Evolutionary conservation across 2,888 invertebrate genomes (phyloP).

Genomic region (Gasteruption jaculator): DNA sequence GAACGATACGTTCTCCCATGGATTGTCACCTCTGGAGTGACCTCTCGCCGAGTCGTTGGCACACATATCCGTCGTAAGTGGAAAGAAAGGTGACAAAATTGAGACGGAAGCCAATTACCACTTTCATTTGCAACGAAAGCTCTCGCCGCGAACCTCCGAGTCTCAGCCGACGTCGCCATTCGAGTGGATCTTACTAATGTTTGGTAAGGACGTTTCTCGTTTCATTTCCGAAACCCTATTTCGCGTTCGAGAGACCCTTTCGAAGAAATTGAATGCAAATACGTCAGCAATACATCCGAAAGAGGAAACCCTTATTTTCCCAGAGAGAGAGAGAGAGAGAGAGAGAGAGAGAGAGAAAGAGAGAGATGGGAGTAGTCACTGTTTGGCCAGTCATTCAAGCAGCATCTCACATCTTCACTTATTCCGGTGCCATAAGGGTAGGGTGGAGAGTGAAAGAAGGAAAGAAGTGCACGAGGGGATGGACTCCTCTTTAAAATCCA

Average conservation of each 20-base stretch:
- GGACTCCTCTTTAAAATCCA: slow-evolving; percentile 8
- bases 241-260: slow-evolving; percentile 25
- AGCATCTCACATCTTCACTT: slow-evolving; percentile 23
- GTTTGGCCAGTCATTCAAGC: slow-evolving; percentile 30
- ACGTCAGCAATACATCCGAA: slow-evolving; percentile 28
- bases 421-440: too few species aligned
- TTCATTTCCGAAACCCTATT: slow-evolving; percentile 28
- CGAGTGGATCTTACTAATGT: slow-evolving; percentile 19
- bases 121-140: background rate
- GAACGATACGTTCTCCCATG: too few species aligned
- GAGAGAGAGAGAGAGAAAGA: background rate
- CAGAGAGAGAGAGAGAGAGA: background rate
- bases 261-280: slow-evolving; percentile 46
- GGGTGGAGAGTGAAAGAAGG: background rate
- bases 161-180: too few species aligned
- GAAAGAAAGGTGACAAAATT: too few species aligned
- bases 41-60: too few species aligned
- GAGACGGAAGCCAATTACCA: background rate
- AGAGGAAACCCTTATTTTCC: slow-evolving; percentile 16
- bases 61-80: background rate
- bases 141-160: slow-evolving; percentile 1
- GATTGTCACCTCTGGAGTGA: too few species aligned
- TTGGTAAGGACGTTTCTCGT: slow-evolving; percentile 25
- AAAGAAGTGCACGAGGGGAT: slow-evolving; percentile 10
- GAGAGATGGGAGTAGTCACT: too few species aligned